Base-by-base conservation (phyloP, 2,113 vertebrate genomes). In the Sciurus niger region DNA sequence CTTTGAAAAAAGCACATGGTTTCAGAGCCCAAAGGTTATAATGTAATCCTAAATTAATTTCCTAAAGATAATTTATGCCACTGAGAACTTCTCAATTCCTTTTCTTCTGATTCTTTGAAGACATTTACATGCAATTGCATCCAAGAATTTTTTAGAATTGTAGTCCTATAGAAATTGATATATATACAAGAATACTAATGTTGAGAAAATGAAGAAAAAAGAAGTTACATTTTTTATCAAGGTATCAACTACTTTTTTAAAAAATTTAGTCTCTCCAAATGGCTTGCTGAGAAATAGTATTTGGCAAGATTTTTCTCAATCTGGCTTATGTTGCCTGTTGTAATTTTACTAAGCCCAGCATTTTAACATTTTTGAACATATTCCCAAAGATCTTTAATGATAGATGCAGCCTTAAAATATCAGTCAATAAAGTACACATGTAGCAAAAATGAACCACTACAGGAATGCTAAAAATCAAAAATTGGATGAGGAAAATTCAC, bases 261-360 rank as follows among this genome's bases (percentile, higher is more conserved):
- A 96, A 93, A 90, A 78, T 58, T 84, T 67, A 89, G 17, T 94
- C 17, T 97, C 17, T 96, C 89, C 87, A 96, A 97, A 97, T 96
- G 84, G 84, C 89, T 97, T 97, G 67, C 87, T 97, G 88, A 96
- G 83, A 96, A 96, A 95, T 96, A 93, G 48, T 96, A 22, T 95
- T 97, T 98, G 97, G 98, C 97, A 98, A 95, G 95, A 51, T 96
- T 92, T 70, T 97, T 96, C 89, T 95, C 97, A 97, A 93, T 97
- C 96, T 97, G 96, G 92, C 68, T 96, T 97, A 87, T 68, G 84
- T 82, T 95, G 88, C 92, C 68, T 97, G 63, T 93, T 94, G 70
- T 93, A 95, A 97, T 95, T 97, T 97, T 96, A 95, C 85, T 70
- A 93, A 96, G 55, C 84, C 86, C 82, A 97, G 87, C 91, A 88